phyloP scores from a whole-genome alignment of 2,797 vertebrate genomes.

The Siniperca undulata region DNA sequence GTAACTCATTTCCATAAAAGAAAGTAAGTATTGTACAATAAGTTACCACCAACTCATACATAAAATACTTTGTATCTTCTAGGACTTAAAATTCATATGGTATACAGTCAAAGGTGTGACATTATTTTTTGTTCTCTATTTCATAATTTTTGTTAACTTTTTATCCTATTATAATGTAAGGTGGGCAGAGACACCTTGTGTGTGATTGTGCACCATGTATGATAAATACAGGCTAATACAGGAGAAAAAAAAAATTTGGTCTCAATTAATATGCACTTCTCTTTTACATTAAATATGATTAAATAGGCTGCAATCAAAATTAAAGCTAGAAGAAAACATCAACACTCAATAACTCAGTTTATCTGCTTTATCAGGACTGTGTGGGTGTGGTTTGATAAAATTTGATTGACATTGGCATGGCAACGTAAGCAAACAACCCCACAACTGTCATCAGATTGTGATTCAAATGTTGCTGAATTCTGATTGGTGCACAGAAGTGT shows the following conservation, averaged over 20 bases:
- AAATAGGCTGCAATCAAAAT: background rate
- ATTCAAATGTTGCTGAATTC: conserved; percentile 16
- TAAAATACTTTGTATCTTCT: background rate
- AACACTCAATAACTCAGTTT: background rate
- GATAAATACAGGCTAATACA: background rate
- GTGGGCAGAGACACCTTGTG: background rate
- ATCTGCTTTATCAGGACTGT: background rate
- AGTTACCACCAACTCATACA: conserved; percentile 5
- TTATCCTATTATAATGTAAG: background rate
- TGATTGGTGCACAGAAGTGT: conserved; percentile 1
- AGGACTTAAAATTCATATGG: background rate
- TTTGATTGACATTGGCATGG: background rate
- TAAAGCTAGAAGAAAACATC: background rate
- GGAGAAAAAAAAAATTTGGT: background rate
- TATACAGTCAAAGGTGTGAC: background rate
- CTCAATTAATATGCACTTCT: background rate
- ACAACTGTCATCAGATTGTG: background rate
- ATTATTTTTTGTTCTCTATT: background rate
- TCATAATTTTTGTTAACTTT: background rate
- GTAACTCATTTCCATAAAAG: conserved; percentile 43
- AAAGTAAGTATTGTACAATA: conserved; percentile 7
- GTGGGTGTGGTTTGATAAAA: conserved; percentile 16
- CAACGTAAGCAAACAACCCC: background rate
- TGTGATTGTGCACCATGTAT: background rate
- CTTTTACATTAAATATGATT: background rate